These are phyloP conservation scores for Pongo pygmaeus DNA, from an alignment of 2,113 vertebrate genomes.

Conservation along the genomic window DNA sequence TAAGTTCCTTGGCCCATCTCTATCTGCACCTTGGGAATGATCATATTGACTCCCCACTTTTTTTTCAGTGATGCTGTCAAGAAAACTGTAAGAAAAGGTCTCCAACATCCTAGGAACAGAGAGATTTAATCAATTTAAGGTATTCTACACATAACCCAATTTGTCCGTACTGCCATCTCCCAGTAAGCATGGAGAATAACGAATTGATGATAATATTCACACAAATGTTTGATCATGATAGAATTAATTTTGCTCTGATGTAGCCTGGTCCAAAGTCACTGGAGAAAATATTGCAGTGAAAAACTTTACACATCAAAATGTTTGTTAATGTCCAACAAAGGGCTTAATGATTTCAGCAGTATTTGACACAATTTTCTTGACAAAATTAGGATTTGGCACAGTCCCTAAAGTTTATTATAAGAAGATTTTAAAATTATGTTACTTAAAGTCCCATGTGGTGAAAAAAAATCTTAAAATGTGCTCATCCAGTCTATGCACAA, in stretches of 20 bases:
- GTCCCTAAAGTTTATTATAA: background rate
- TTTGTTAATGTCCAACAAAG: background rate
- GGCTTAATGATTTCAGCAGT: background rate
- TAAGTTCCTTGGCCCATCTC: background rate
- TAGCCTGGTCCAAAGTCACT: background rate
- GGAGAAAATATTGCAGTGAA: background rate
- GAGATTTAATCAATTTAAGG: background rate
- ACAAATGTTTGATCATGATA: constrained; percentile 8
- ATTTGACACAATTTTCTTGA: background rate
- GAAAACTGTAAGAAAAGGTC: background rate
- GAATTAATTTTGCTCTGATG: background rate
- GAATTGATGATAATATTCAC: background rate
- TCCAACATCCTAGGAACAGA: background rate
- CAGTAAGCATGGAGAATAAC: background rate
- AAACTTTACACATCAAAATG: background rate
- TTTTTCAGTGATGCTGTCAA: background rate
- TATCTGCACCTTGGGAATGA: background rate
- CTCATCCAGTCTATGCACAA: background rate
- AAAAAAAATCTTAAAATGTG: background rate
- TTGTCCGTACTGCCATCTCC: background rate
- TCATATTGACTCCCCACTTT: background rate
- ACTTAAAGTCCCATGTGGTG: background rate
- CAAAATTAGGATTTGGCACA: background rate
- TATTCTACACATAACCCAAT: background rate
- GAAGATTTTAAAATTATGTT: background rate